Conservation (phyloP, 2,888 invertebrate genomes). For the Drosophila macrothrix region DNA sequence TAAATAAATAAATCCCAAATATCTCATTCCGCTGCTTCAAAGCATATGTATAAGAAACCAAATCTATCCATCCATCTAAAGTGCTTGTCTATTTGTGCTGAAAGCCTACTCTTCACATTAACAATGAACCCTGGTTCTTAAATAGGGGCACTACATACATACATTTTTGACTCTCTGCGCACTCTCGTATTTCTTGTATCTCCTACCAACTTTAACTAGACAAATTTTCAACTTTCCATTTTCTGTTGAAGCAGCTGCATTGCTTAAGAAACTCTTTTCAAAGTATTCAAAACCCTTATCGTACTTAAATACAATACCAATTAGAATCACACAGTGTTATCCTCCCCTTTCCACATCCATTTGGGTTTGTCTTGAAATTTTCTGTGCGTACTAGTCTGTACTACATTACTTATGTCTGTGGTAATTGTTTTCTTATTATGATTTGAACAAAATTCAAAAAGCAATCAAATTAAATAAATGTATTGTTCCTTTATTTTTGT, state of each 20-base stretch:
- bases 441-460: constrained; percentile 60
- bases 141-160: neutral
- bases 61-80: constrained; percentile 11
- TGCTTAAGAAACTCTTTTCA: constrained; percentile 13
- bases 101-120: constrained; percentile 1
- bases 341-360: constrained; percentile 13
- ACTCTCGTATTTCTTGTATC: constrained; percentile 13
- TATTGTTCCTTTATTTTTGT: constrained; percentile 44
- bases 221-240: constrained; percentile 8
- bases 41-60: constrained; percentile 6
- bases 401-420: constrained; percentile 26
- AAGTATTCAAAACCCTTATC: neutral
- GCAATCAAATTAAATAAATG: constrained; percentile 36
- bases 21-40: constrained; percentile 34
- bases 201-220: neutral
- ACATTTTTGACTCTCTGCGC: constrained; percentile 27
- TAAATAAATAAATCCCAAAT: constrained; percentile 3
- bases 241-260: constrained; percentile 16
- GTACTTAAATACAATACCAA: constrained; percentile 22
- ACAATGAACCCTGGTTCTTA: neutral
- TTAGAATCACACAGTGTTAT: constrained; percentile 24
- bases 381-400: constrained; percentile 32
- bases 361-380: constrained; percentile 22
- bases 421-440: constrained; percentile 33
- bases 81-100: constrained; percentile 15